Base-by-base conservation (phyloP, 2,113 vertebrate genomes). In the Hydrolagus affinis region DNA sequence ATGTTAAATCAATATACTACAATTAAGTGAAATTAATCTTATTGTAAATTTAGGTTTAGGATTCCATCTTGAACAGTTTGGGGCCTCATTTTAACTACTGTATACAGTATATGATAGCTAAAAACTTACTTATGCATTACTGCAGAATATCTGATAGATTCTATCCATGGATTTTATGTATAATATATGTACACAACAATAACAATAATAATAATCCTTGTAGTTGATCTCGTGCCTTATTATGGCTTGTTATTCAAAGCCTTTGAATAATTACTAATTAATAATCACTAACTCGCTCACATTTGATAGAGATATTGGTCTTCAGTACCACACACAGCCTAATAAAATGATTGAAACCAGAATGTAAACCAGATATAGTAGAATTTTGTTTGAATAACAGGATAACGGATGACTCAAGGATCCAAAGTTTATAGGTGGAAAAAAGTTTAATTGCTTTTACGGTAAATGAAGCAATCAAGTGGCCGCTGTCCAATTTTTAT, bases 381-480 rank as follows among this genome's bases (percentile, higher is more conserved):
- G 59, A 7, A 15, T 56, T 62, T 83, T 64, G 60, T 64, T 83
- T 64, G 77, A 64, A 14, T 83, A 64, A 19, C 59, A 83, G 11
- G 2, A 28, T 17, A 25, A 83, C 77, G 30, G 25, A n/a, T 83
- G 59, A 17, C 66, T 19, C 23, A 62, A 66, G 60, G 23, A 30
- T 83, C 25, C 57, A 78, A 83, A 83, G 77, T 64, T 64, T 83
- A 83, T 25, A 64, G 76, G 56, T 57, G 56, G 28, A 78, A 4
- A 60, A n/a, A 77, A 64, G 25, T 60, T 78, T 60, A 78, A 78
- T 59, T 78, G 59, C n/a, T 8, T 19, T 76, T 76, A 56, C 44
- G 21, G 76, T 23, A 78, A 77, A 56, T n/a, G 56, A 59, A 78
- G 76, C 76, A 78, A 64, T 83, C 66, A 30, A 62, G 60, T 28